Conservation (phyloP, 2,113 vertebrate species). For the Nothobranchius kuhntae region DNA sequence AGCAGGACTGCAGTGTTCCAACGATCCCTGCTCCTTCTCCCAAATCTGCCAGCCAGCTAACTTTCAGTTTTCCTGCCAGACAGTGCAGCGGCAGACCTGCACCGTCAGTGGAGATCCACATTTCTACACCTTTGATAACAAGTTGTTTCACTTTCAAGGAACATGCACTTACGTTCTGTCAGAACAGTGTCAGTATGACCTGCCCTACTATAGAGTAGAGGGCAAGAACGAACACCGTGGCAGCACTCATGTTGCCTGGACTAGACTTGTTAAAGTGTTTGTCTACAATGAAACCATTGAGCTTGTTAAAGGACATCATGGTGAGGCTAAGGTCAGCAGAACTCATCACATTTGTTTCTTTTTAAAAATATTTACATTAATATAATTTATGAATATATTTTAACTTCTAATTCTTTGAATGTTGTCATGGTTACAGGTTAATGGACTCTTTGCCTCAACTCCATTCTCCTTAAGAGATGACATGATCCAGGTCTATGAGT, state of each 20-base stretch:
- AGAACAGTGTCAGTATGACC: conserved; percentile 45
- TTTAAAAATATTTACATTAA: not conserved
- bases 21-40: conserved; percentile 50
- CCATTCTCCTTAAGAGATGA: conserved; percentile 58
- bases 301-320: conserved; percentile 39
- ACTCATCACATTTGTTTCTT: not conserved
- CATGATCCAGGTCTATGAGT: conserved; percentile 38
- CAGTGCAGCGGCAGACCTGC: conserved; percentile 57
- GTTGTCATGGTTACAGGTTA: conserved; percentile 54
- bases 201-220: conserved; percentile 59
- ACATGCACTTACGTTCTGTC: conserved; percentile 67
- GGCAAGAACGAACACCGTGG: conserved; percentile 65
- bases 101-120: conserved; percentile 68
- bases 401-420: not conserved
- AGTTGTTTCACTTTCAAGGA: conserved; percentile 62
- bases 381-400: not conserved
- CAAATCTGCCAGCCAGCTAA: conserved; percentile 44
- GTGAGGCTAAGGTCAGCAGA: conserved; percentile 55
- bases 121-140: conserved; percentile 71
- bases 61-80: conserved; percentile 57
- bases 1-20: conserved; percentile 41
- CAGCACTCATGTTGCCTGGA: conserved; percentile 54
- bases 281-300: conserved; percentile 56
- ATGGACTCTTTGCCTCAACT: conserved; percentile 43
- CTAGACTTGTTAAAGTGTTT: conserved; percentile 48